Evolutionary conservation across 2,888 invertebrate species (phyloP), one percentile per base, ranked within the genome.

Genomic region (Troglohyphantes excavatus): DNA sequence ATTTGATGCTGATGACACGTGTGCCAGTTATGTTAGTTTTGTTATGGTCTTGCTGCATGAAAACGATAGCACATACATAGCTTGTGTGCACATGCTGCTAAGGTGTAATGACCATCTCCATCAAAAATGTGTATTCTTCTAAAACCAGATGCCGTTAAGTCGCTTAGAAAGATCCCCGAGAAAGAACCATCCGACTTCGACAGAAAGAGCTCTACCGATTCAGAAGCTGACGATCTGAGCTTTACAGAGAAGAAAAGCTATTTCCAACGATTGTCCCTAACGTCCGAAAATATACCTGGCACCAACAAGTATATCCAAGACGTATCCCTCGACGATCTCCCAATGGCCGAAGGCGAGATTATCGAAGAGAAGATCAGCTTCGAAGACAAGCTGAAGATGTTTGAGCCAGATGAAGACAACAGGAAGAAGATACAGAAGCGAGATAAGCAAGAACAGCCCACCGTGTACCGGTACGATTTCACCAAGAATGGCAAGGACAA

Each of bases 341-440:
- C 84, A 9, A 87, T 90, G 90, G 86, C 90, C 11, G 89, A 91
- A 90, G 91, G 91, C 9, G 91, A 91, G 72, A 90, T 91, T 27
- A 53, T 91, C 27, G 84, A 91, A 79, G 86, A 90, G 39, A 88
- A 91, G 43, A 91, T 88, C 19, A 91, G 90, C 46, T 91, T 91
- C 73, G 73, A 89, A 67, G 91, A 91, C 11, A 88, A 90, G 33
- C 46, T 88, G 11, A 88, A 90, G 46, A 88, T 87, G 87, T 88
- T 90, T 63, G 84, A 90, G 39, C 84, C 78, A 7, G 90, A 90
- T 68, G 84, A 88, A 67, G 84, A 65, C 11, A 86, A 84, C 29
- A 43, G 88, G 23, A 88, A 84, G 72, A 88, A 84, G 27, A 84
- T 81, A 11, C 88, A 84, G 29, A 86, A 90, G 61, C 78, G 88